phyloP scores from a whole-genome alignment of 2,888 invertebrate genomes.

The Amblyteles armatorius region DNA sequence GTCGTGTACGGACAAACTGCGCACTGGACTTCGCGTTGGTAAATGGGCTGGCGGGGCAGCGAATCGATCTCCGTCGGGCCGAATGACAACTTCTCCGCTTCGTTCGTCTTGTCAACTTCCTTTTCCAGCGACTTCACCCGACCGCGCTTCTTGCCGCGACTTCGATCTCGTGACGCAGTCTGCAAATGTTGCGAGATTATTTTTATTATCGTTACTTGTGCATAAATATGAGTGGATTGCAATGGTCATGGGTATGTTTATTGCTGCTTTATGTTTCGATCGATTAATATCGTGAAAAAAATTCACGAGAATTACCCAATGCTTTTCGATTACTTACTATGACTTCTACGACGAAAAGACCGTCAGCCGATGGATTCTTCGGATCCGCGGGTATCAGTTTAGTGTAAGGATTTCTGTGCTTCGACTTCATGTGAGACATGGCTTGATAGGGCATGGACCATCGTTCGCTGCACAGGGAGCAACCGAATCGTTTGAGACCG shows the following conservation, averaged over 20 bases:
- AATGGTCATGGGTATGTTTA: neutral
- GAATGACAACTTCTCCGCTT: slow-evolving; percentile 80
- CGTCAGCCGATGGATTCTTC: slow-evolving; percentile 84
- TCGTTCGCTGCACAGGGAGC: slow-evolving; percentile 86
- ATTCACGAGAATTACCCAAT: neutral
- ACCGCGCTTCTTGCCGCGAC: slow-evolving; percentile 75
- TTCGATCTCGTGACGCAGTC: slow-evolving; percentile 34
- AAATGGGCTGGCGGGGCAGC: slow-evolving; percentile 89
- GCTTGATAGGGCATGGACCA: slow-evolving; percentile 79
- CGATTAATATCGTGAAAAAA: too few species aligned
- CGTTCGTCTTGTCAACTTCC: slow-evolving; percentile 72
- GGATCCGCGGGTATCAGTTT: slow-evolving; percentile 85
- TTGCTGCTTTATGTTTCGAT: too few species aligned
- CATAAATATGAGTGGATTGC: neutral
- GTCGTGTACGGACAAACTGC: slow-evolving; percentile 89
- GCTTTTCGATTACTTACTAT: slow-evolving; percentile 74
- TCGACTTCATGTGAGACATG: slow-evolving; percentile 85
- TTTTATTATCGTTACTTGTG: neutral
- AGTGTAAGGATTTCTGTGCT: slow-evolving; percentile 85
- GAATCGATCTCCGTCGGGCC: slow-evolving; percentile 88
- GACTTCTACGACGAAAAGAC: slow-evolving; percentile 85
- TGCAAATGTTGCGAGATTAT: neutral
- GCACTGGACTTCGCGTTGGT: slow-evolving; percentile 88
- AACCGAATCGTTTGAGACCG: slow-evolving; percentile 86
- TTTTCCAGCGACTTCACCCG: slow-evolving; percentile 70